These are phyloP conservation scores for Lordiphosa mommai DNA, from an alignment of 1,140 invertebrate species.

Conservation along the genomic window DNA sequence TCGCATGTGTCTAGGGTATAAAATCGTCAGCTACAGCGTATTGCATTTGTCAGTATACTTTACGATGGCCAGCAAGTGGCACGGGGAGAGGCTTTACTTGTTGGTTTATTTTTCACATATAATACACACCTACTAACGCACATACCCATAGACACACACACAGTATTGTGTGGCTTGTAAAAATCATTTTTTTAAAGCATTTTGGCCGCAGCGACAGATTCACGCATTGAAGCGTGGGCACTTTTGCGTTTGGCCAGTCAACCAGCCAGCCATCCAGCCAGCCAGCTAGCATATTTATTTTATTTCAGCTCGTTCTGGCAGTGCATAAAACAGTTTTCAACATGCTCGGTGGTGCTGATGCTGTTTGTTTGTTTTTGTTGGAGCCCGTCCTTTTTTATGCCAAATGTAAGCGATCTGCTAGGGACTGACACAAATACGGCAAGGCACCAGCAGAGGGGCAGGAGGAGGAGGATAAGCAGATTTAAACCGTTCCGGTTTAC, in stretches of 20 bases:
- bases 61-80: conserved; percentile 14
- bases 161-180: conserved; percentile 18
- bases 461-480: conserved; percentile 51
- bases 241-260: conserved; percentile 62
- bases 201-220: conserved; percentile 41
- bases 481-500: conserved; percentile 75
- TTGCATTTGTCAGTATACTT: conserved; percentile 30
- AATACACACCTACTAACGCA: not conserved
- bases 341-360: conserved; percentile 25
- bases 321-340: conserved; percentile 73
- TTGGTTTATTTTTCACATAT: conserved; percentile 18
- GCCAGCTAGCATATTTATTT: conserved; percentile 62
- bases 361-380: conserved; percentile 14
- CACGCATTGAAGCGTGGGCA: conserved; percentile 67
- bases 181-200: conserved; percentile 75
- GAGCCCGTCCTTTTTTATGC: conserved; percentile 64
- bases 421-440: conserved; percentile 56
- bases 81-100: not conserved
- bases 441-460: conserved; percentile 3
- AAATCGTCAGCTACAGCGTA: no score
- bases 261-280: conserved; percentile 11
- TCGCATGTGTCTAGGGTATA: no score
- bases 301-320: conserved; percentile 65
- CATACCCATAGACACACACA: not conserved
- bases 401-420: conserved; percentile 73